Percentiles rank a stretch among this genome's conserved stretches.
phyloP scores from a whole-genome alignment of 2,797 vertebrate species.

The Syngnathus acus region DNA sequence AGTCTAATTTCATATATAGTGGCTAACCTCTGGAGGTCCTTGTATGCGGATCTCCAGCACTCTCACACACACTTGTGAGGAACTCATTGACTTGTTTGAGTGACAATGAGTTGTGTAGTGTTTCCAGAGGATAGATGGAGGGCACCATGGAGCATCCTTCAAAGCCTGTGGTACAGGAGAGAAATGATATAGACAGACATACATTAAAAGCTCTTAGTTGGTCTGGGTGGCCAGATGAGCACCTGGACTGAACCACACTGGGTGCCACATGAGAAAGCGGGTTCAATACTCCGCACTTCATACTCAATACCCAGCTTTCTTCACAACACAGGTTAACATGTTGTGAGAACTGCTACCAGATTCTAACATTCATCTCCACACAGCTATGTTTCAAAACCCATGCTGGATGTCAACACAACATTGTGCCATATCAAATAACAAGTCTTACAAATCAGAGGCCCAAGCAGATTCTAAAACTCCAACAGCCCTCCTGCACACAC shows the following conservation, averaged over 20 bases:
- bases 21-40: constrained; percentile 80
- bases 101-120: constrained; percentile 96
- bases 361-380: constrained; percentile 15
- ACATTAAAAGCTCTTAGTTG: constrained; percentile 35
- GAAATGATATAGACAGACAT: constrained; percentile 33
- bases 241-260: constrained; percentile 27
- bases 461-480: constrained; percentile 23
- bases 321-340: constrained; percentile 11
- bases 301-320: constrained; percentile 18
- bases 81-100: constrained; percentile 91
- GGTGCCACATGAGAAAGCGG: constrained; percentile 17
- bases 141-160: constrained; percentile 99
- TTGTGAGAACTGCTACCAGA: constrained; percentile 21
- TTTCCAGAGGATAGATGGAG: constrained; percentile 95
- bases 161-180: constrained; percentile 77
- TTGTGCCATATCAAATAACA: constrained; percentile 22
- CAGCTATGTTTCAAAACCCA: constrained; percentile 43
- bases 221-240: constrained; percentile 13
- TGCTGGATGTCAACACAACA: constrained; percentile 38
- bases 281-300: constrained; percentile 7
- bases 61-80: constrained; percentile 80
- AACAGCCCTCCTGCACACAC: constrained; percentile 12
- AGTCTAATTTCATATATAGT: neutral
- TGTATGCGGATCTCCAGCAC: constrained; percentile 74
- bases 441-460: constrained; percentile 8